These are phyloP conservation scores for Spilarctia lutea DNA, from an alignment of 2,888 invertebrate genomes.

Conservation along the genomic window DNA sequence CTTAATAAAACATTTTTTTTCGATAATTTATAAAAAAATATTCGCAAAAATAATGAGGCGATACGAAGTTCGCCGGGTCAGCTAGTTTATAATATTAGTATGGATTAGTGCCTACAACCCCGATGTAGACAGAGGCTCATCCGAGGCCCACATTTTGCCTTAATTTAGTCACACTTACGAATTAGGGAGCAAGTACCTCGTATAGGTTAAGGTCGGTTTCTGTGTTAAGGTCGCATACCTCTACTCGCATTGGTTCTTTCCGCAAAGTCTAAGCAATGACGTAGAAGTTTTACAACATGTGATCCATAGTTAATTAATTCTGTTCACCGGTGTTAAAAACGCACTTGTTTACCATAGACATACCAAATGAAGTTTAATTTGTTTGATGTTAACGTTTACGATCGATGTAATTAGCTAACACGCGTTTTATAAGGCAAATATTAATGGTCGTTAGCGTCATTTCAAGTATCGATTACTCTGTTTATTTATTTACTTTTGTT, in stretches of 20 bases:
- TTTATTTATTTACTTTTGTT: background rate
- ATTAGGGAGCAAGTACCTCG: background rate
- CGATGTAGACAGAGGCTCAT: too few species aligned
- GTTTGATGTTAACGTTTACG: slow-evolving; percentile 28
- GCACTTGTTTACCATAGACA: background rate
- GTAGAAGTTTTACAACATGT: background rate
- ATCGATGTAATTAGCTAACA: slow-evolving; percentile 40
- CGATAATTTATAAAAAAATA: too few species aligned
- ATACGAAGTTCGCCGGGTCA: too few species aligned
- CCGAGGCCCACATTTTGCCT: too few species aligned
- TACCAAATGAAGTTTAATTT: slow-evolving; percentile 12
- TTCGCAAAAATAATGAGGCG: too few species aligned
- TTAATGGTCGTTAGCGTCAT: slow-evolving; percentile 5
- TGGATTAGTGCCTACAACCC: too few species aligned
- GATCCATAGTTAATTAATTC: background rate
- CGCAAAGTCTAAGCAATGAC: background rate
- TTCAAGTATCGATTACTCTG: background rate
- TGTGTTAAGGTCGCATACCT: background rate
- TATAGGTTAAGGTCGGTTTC: background rate
- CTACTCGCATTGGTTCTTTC: background rate
- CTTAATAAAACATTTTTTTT: too few species aligned
- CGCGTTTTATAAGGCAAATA: slow-evolving; percentile 22
- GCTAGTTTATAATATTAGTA: too few species aligned
- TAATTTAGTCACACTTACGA: too few species aligned
- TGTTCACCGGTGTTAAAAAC: background rate